These are phyloP conservation scores for Dicentrarchus labrax DNA, from an alignment of 2,113 vertebrate species.

Conservation along the genomic window DNA sequence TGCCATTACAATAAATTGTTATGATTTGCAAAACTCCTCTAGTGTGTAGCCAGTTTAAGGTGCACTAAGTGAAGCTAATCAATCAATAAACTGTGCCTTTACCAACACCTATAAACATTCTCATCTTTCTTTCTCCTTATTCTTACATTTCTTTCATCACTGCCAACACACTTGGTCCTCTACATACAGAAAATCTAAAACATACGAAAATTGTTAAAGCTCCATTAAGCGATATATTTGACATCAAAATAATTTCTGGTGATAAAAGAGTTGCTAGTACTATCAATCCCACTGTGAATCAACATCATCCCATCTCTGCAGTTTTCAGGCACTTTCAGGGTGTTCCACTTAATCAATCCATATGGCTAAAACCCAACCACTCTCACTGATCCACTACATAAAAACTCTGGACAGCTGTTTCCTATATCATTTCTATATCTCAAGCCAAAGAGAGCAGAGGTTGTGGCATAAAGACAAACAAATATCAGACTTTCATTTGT, in stretches of 20 bases:
- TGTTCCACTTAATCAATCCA: too few species aligned
- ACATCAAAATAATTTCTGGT: not conserved
- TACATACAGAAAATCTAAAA: constrained; percentile 16
- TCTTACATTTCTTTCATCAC: not conserved
- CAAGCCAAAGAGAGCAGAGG: not conserved
- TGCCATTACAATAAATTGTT: not conserved
- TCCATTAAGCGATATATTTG: constrained; percentile 25
- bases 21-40: not conserved
- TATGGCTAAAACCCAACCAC: not conserved
- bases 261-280: not conserved
- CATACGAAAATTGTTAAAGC: not conserved
- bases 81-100: constrained; percentile 9
- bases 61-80: constrained; percentile 27
- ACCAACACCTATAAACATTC: not conserved
- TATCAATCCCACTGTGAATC: not conserved
- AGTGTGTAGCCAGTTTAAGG: constrained; percentile 40
- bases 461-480: not conserved
- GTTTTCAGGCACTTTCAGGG: not conserved
- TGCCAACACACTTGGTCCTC: constrained; percentile 4
- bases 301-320: not conserved
- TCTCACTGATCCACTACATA: not conserved
- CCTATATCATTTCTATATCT: not conserved
- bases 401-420: not conserved
- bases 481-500: constrained; percentile 14
- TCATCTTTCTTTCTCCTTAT: not conserved